A percentile compares a stretch with the other conserved stretches of the same genome.
Evolutionary conservation across 23 tunicate species (phyloP).

Genomic region (Trididemnum clinides): DNA sequence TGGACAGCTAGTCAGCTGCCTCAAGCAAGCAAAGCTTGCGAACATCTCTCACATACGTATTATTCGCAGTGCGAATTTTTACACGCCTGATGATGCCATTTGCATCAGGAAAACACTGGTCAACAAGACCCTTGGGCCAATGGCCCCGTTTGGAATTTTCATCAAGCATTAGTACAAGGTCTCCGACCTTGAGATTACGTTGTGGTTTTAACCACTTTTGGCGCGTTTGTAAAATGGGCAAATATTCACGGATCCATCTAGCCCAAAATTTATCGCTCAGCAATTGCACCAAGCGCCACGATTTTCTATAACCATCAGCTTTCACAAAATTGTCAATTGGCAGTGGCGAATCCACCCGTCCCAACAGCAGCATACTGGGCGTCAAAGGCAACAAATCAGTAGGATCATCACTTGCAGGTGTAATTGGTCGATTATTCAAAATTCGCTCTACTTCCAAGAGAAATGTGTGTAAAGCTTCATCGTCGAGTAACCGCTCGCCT

Average conservation of each 20-base stretch:
- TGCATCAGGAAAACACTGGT: not conserved
- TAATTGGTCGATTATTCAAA: conserved; percentile 1
- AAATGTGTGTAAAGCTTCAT: not conserved
- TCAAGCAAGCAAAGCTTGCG: conserved; percentile 11
- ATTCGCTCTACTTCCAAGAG: not conserved
- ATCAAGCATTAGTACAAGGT: conserved; percentile 22
- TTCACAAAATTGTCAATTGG: conserved; percentile 30
- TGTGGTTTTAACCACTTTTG: conserved; percentile 24
- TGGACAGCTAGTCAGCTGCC: not conserved
- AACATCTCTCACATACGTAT: conserved; percentile 2
- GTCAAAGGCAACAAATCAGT: not conserved
- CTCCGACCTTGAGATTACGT: conserved; percentile 27
- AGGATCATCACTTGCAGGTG: conserved; percentile 12
- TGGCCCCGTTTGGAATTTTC: conserved; percentile 9
- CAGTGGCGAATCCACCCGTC: conserved; percentile 2
- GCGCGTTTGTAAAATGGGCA: conserved; percentile 23
- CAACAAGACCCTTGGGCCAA: conserved; percentile 45
- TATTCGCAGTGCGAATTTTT: not conserved
- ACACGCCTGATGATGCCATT: conserved; percentile 12
- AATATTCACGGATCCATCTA: conserved; percentile 8
- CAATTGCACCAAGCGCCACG: not conserved
- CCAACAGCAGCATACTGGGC: conserved; percentile 18
- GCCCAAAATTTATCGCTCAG: conserved; percentile 12
- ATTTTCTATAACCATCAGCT: conserved; percentile 29
- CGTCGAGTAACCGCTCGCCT: not conserved